These are phyloP conservation scores for Conops quadrifasciatus DNA, from an alignment of 2,888 invertebrate genomes.

Conservation along the genomic window DNA sequence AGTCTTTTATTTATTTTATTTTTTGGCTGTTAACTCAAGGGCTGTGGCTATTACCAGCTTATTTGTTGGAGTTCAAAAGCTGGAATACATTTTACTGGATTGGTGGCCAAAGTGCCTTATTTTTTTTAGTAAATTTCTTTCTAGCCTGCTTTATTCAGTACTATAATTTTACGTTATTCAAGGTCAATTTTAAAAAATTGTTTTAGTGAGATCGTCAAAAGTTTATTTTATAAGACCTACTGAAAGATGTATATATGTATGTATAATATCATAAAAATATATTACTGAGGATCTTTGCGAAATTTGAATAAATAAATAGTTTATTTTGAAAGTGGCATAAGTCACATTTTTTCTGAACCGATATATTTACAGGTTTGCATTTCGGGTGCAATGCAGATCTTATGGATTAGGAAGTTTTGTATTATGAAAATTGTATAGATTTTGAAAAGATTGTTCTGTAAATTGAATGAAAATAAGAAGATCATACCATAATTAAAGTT, in stretches of 20 bases:
- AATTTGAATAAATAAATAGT: too few species aligned
- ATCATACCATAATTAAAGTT: too few species aligned
- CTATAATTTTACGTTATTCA: slow-evolving; percentile 56
- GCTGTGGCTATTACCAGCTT: slow-evolving; percentile 90
- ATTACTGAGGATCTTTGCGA: too few species aligned
- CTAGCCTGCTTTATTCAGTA: slow-evolving; percentile 67
- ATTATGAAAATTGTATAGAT: too few species aligned
- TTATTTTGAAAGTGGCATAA: too few species aligned
- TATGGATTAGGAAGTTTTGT: too few species aligned
- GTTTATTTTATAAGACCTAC: too few species aligned
- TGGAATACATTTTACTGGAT: slow-evolving; percentile 83
- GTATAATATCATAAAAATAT: neutral
- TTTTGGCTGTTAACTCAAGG: slow-evolving; percentile 80
- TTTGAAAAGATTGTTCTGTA: too few species aligned
- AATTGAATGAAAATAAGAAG: too few species aligned
- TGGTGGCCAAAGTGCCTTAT: slow-evolving; percentile 84
- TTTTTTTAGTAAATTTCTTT: slow-evolving; percentile 83
- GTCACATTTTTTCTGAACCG: too few species aligned
- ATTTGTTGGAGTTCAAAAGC: slow-evolving; percentile 89
- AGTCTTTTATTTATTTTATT: slow-evolving; percentile 66
- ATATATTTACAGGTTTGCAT: too few species aligned
- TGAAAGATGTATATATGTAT: neutral
- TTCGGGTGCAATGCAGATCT: too few species aligned
- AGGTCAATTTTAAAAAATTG: slow-evolving; percentile 50
- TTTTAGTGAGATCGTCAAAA: neutral